Evolutionary conservation across 92 coral and sea anemone genomes (phyloP).

Genomic region (Epizoanthus illoricatus): DNA sequence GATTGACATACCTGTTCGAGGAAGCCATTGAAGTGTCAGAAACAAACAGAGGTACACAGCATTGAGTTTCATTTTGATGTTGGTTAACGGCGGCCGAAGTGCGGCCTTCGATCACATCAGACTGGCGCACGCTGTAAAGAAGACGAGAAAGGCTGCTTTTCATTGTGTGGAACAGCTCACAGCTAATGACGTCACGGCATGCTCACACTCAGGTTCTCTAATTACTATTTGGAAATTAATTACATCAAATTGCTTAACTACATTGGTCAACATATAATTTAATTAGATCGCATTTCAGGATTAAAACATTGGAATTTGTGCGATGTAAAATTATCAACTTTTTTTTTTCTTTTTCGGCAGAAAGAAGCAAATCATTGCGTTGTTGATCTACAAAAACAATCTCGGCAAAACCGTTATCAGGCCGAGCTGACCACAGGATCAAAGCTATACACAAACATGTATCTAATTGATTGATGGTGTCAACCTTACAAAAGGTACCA

Average conservation of each 20-base stretch:
- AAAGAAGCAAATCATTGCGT: neutral
- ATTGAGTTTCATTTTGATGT: slow-evolving; percentile 9
- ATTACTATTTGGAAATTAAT: slow-evolving; percentile 53
- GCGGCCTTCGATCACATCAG: slow-evolving; percentile 8
- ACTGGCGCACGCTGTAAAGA: slow-evolving; percentile 23
- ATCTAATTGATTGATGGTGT: slow-evolving; percentile 20
- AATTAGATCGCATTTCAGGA: slow-evolving; percentile 67
- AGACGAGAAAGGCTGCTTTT: slow-evolving; percentile 4
- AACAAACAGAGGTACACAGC: slow-evolving; percentile 6
- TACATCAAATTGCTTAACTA: slow-evolving; percentile 64
- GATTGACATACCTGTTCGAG: slow-evolving; percentile 43
- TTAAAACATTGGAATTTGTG: slow-evolving; percentile 33
- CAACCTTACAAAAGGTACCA: slow-evolving; percentile 28
- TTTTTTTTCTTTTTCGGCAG: neutral
- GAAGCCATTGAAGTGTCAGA: slow-evolving; percentile 33
- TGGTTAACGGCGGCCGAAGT: neutral
- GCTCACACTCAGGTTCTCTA: slow-evolving; percentile 43
- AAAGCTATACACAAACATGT: neutral
- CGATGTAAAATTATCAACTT: slow-evolving; percentile 12
- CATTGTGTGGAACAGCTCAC: slow-evolving; percentile 28
- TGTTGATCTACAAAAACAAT: neutral
- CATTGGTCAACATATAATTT: slow-evolving; percentile 70
- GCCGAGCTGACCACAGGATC: slow-evolving; percentile 12
- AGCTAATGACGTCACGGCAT: slow-evolving; percentile 41
- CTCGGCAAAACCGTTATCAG: slow-evolving; percentile 7